Conservation (phyloP, 2,888 invertebrate genomes). For the Melinopterus prodromus region DNA sequence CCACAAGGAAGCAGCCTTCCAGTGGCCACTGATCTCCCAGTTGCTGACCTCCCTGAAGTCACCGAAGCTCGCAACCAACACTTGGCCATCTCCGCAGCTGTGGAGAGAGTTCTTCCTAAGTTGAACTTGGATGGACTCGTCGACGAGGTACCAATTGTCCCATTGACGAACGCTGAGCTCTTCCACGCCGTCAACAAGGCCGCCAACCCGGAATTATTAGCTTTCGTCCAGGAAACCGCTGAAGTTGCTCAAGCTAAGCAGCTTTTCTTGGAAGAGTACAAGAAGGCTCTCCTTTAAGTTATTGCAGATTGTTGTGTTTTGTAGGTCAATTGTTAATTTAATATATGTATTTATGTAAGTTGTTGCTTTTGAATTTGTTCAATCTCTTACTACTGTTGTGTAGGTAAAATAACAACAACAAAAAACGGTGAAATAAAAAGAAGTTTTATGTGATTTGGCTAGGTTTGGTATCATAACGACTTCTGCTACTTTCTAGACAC, state of each 20-base stretch:
- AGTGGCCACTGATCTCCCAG: background rate
- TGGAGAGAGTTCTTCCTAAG: conserved; percentile 28
- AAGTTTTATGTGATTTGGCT: too few species aligned
- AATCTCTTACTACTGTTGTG: too few species aligned
- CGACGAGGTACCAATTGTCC: conserved; percentile 29
- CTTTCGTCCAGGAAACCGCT: conserved; percentile 20
- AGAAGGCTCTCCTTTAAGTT: conserved; percentile 15
- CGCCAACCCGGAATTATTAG: background rate
- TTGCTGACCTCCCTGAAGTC: conserved; percentile 31
- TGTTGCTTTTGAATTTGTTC: background rate
- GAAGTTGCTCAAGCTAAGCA: conserved; percentile 31
- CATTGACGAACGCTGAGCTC: conserved; percentile 32
- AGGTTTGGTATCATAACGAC: too few species aligned
- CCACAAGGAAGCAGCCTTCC: conserved; percentile 29
- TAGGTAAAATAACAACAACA: too few species aligned
- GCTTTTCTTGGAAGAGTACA: conserved; percentile 30
- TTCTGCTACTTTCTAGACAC: too few species aligned
- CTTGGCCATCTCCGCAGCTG: conserved; percentile 26
- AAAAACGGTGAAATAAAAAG: too few species aligned
- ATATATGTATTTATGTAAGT: background rate
- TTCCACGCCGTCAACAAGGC: conserved; percentile 24
- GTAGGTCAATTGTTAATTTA: background rate
- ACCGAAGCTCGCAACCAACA: conserved; percentile 30
- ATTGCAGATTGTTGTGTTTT: background rate
- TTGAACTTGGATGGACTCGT: conserved; percentile 11